Base-by-base conservation (phyloP, 2,797 vertebrate genomes). In the Brachyalestes nurse region DNA sequence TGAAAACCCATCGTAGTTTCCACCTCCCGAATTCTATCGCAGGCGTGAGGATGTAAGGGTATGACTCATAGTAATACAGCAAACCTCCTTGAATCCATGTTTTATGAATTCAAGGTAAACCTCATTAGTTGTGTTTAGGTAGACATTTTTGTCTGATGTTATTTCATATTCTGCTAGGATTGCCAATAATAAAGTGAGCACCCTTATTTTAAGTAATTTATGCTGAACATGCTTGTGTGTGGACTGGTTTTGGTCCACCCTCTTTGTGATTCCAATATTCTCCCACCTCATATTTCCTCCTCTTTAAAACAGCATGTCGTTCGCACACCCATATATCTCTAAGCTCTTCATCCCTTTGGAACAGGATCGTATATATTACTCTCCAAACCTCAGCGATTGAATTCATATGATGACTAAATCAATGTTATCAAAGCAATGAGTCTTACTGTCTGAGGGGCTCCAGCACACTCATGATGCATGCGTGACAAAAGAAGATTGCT, bases 131-230 rank as follows among this genome's bases (percentile, higher is more conserved):
- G 70, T 38, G 53, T 61, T 76, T 84, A 79, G 77, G n/a, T 81
- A 67, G 75, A 79, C 73, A 65, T 45, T 69, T 71, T 78, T 60
- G 34, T 57, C 71, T 70, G 74, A 23, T 66, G 49, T 75, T 28
- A 75, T 79, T 78, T 76, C n/a, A 9, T 66, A 51, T 76, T 83
- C 79, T 73, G 66, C 60, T 1, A 25, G 53, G 76, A 77, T 28
- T 72, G 53, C 57, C 45, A 58, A 79, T 38, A 58, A 81, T 76
- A 62, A 28, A 73, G 73, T 78, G 79, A 76, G 17, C 34, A 40
- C 62, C 78, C 67, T 23, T 75, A 80, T 82, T 78, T 47, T 78
- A 61, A 66, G 49, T 79, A 74, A 87, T 83, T 86, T 81, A 79
- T 61, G 49, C 66, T 75, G 53, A 34, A 71, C 57, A 49, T 77